phyloP scores from a whole-genome alignment of 1,140 invertebrate genomes.

The honey bee (Apis mellifera) region DNA sequence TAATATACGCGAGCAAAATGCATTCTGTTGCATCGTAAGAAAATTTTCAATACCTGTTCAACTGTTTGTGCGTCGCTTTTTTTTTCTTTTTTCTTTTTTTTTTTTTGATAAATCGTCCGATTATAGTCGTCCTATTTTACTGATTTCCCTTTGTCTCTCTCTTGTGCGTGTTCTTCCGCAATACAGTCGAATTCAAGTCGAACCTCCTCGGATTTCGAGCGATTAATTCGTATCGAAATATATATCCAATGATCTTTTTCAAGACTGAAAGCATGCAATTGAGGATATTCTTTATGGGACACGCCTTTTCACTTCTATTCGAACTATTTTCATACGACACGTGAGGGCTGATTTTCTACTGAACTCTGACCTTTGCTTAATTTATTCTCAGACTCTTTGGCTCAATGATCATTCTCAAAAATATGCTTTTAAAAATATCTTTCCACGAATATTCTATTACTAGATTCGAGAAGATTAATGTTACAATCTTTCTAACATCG shows the following conservation, averaged over 20 bases:
- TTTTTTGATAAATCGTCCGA: neutral
- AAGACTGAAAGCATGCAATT: neutral
- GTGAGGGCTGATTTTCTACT: constrained; percentile 12
- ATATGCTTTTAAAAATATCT: constrained; percentile 6
- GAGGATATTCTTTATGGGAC: neutral
- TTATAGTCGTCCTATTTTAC: constrained; percentile 6
- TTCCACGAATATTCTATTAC: neutral
- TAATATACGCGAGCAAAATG: neutral
- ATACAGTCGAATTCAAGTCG: neutral
- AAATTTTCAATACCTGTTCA: constrained; percentile 34
- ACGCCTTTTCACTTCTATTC: neutral
- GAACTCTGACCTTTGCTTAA: neutral
- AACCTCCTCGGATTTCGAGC: neutral
- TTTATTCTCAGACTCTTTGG: constrained; percentile 17
- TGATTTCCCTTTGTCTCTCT: neutral
- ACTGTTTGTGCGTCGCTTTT: neutral
- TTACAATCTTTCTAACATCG: neutral
- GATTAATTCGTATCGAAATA: neutral
- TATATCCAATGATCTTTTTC: neutral
- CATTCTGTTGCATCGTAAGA: neutral
- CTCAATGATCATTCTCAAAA: constrained; percentile 11
- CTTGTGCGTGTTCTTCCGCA: neutral
- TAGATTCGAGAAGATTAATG: neutral
- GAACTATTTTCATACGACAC: neutral
- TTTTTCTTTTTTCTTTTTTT: no score